Conservation (phyloP, 2,113 vertebrate species). For the Nipponia nippon region DNA sequence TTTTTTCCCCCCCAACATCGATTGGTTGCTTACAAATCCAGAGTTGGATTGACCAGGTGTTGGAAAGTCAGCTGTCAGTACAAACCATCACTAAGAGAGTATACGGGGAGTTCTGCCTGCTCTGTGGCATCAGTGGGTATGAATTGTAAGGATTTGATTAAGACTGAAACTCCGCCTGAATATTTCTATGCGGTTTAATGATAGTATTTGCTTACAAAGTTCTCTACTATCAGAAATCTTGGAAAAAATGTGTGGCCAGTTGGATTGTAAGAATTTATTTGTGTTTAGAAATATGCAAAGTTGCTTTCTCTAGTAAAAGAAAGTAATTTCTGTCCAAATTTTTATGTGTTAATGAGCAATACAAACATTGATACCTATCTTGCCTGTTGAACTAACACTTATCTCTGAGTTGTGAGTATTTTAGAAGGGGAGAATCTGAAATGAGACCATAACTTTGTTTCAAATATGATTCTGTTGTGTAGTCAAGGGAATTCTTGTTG, state of each 20-base stretch:
- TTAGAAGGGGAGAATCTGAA: background rate
- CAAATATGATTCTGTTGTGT: background rate
- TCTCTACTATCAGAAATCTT: background rate
- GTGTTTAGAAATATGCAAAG: background rate
- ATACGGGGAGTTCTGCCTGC: background rate
- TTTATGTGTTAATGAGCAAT: background rate
- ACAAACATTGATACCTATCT: background rate
- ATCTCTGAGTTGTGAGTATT: background rate
- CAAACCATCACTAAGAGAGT: background rate
- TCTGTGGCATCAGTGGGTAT: background rate
- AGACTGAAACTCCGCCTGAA: background rate
- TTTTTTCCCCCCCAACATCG: fast-evolving
- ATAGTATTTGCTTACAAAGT: background rate
- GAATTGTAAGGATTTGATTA: background rate
- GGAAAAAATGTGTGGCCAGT: background rate
- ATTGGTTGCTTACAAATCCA: background rate
- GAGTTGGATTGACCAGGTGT: background rate
- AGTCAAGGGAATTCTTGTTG: background rate
- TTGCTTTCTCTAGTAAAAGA: background rate
- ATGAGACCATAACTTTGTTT: background rate
- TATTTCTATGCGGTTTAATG: background rate
- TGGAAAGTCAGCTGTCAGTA: background rate
- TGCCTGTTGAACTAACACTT: background rate
- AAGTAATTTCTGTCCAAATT: background rate
- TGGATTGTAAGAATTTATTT: background rate